Conservation (phyloP, 2,797 vertebrate genomes). For the Chelon auratus region DNA sequence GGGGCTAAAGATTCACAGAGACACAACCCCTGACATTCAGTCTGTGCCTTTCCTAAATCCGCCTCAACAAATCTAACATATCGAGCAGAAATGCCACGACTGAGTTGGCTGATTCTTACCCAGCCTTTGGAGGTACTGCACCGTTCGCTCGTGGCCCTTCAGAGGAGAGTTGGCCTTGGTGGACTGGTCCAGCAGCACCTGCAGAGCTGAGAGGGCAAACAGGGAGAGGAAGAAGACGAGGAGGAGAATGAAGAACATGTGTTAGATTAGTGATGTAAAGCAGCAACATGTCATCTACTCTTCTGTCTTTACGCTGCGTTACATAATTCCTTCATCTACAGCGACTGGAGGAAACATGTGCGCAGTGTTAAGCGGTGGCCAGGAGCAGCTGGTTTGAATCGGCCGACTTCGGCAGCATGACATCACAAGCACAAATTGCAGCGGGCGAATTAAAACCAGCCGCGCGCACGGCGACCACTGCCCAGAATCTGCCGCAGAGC, state of each 20-base stretch:
- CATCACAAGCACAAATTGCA: slow-evolving; percentile 58
- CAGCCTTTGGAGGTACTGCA: slow-evolving; percentile 96
- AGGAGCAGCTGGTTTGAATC: slow-evolving; percentile 65
- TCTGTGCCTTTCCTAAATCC: slow-evolving; percentile 6
- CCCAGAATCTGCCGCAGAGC: slow-evolving; percentile 32
- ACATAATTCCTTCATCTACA: slow-evolving; percentile 34
- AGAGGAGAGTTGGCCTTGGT: slow-evolving; percentile 98
- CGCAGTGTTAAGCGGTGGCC: slow-evolving; percentile 25
- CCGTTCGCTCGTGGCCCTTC: slow-evolving; percentile 98
- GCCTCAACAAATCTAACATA: neutral
- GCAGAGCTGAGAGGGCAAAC: slow-evolving; percentile 85
- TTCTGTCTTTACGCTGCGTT: neutral
- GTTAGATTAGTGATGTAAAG: slow-evolving; percentile 23
- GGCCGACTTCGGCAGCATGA: slow-evolving; percentile 47
- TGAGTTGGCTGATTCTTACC: slow-evolving; percentile 79
- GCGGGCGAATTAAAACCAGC: slow-evolving; percentile 65
- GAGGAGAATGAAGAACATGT: neutral
- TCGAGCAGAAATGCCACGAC: neutral
- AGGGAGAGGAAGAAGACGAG: neutral
- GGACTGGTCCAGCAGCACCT: slow-evolving; percentile 97
- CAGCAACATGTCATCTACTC: slow-evolving; percentile 16
- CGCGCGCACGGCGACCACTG: slow-evolving; percentile 22
- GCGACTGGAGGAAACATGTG: slow-evolving; percentile 23
- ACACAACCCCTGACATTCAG: neutral
- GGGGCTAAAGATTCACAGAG: neutral